Evolutionary conservation across 2,113 vertebrate species (phyloP).

Genomic region (Dasyurus viverrinus): DNA sequence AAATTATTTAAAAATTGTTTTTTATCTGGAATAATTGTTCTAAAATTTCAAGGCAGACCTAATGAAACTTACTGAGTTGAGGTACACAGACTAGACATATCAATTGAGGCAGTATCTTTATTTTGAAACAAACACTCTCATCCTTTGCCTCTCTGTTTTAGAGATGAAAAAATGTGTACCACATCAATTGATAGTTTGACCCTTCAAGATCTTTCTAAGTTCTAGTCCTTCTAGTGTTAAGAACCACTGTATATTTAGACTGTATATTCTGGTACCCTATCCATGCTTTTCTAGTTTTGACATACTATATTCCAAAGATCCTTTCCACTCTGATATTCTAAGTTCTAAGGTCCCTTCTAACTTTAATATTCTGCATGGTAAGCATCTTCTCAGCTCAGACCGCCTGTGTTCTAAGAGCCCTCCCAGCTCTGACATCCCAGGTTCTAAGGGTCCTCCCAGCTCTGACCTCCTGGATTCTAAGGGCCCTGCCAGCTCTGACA

Average conservation of each 20-base stretch:
- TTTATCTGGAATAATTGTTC: not conserved
- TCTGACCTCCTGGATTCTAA: not conserved
- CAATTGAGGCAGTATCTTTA: not conserved
- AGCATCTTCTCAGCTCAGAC: not conserved
- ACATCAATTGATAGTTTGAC: not conserved
- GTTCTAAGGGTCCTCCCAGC: not conserved
- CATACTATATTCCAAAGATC: not conserved
- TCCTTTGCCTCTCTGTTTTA: not conserved
- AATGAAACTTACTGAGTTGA: not conserved
- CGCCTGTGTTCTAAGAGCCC: not conserved
- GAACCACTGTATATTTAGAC: not conserved
- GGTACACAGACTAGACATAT: not conserved
- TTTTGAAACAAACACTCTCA: not conserved
- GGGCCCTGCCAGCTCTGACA: no score
- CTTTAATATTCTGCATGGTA: not conserved
- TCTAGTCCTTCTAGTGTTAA: not conserved
- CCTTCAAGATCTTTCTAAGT: not conserved
- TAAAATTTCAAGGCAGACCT: not conserved
- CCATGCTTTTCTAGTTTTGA: not conserved
- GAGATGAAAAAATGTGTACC: not conserved
- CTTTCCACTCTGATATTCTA: not conserved
- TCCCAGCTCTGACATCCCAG: not conserved
- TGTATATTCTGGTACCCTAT: not conserved
- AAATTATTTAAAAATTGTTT: not conserved
- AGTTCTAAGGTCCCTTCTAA: not conserved